Percentiles rank a stretch among this genome's conserved stretches.
These are phyloP conservation scores for Polypterus bichir DNA, from an alignment of 2,113 vertebrate genomes.

Conservation along the genomic window DNA sequence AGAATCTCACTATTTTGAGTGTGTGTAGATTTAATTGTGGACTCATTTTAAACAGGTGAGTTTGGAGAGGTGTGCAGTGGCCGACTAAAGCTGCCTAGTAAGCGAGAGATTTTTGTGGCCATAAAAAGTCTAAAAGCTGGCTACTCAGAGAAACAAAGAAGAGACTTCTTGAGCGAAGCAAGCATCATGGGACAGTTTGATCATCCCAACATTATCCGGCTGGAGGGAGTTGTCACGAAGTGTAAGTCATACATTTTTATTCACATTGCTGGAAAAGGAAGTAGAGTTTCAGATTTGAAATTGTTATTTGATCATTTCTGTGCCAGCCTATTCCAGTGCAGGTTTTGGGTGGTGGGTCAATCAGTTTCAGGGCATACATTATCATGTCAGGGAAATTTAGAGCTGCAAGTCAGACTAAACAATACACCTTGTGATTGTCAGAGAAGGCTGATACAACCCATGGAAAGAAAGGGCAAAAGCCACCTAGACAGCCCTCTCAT, in stretches of 20 bases:
- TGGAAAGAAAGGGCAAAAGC: too few relatives aligned
- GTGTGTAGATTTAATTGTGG: background rate
- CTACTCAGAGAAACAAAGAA: conserved; percentile 6
- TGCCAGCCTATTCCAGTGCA: too few relatives aligned
- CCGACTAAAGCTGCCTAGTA: conserved; percentile 8
- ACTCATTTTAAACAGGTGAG: conserved; percentile 5
- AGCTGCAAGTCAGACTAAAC: too few relatives aligned
- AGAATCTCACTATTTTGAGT: background rate
- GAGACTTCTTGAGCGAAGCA: conserved; percentile 14
- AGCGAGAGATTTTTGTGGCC: conserved; percentile 11
- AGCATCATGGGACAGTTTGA: conserved; percentile 15
- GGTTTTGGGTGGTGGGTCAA: too few relatives aligned
- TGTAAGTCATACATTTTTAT: background rate
- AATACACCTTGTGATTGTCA: too few relatives aligned
- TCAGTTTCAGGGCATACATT: too few relatives aligned
- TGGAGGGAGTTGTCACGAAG: conserved; percentile 11
- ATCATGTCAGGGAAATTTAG: too few relatives aligned
- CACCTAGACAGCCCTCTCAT: too few relatives aligned
- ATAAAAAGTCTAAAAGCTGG: conserved; percentile 14
- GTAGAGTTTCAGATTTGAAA: too few relatives aligned
- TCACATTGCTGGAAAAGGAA: too few relatives aligned
- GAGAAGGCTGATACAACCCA: too few relatives aligned
- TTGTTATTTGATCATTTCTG: too few relatives aligned
- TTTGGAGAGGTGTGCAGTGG: conserved; percentile 14
- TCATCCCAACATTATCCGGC: conserved; percentile 10